phyloP scores from a whole-genome alignment of 1,140 invertebrate genomes.

The Drosophila subobscura region DNA sequence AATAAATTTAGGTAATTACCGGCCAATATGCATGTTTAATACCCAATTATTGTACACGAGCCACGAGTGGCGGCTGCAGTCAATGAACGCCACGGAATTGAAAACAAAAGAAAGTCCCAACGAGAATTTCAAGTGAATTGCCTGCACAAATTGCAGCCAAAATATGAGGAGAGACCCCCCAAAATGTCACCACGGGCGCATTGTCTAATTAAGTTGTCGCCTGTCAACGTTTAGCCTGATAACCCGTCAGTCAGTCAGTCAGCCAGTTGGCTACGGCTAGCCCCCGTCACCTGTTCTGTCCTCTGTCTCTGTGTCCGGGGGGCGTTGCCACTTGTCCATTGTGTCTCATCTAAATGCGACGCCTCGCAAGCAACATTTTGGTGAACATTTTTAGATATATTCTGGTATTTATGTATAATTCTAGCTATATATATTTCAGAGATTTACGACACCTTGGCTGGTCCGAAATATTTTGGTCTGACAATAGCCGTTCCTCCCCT shows the following conservation, averaged over 20 bases:
- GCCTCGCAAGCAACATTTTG: slow-evolving; percentile 17
- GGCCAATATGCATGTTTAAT: slow-evolving; percentile 35
- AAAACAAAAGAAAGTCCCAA: slow-evolving; percentile 45
- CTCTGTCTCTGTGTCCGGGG: slow-evolving; percentile 5
- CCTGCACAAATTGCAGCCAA: slow-evolving; percentile 27
- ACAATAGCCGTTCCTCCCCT: slow-evolving; percentile 17
- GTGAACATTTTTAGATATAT: slow-evolving; percentile 2
- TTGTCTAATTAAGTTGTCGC: slow-evolving; percentile 73
- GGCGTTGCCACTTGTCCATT: slow-evolving; percentile 62
- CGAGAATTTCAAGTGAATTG: slow-evolving; percentile 9
- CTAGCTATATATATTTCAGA: slow-evolving; percentile 48
- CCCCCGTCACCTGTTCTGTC: slow-evolving; percentile 19
- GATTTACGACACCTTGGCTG: slow-evolving; percentile 51
- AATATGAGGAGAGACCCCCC: slow-evolving; percentile 36
- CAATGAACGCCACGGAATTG: slow-evolving; percentile 69
- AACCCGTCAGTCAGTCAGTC: slow-evolving; percentile 44
- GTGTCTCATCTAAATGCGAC: slow-evolving; percentile 45
- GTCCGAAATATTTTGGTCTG: slow-evolving; percentile 25
- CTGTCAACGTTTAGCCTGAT: slow-evolving; percentile 65
- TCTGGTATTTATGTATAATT: slow-evolving; percentile 33
- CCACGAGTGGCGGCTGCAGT: slow-evolving; percentile 33
- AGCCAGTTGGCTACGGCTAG: not conserved
- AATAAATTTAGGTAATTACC: slow-evolving; percentile 67
- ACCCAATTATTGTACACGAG: slow-evolving; percentile 55
- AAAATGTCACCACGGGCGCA: slow-evolving; percentile 22